Base-by-base conservation (phyloP, 1,140 invertebrate genomes). In the Meloidogyne exigua region DNA sequence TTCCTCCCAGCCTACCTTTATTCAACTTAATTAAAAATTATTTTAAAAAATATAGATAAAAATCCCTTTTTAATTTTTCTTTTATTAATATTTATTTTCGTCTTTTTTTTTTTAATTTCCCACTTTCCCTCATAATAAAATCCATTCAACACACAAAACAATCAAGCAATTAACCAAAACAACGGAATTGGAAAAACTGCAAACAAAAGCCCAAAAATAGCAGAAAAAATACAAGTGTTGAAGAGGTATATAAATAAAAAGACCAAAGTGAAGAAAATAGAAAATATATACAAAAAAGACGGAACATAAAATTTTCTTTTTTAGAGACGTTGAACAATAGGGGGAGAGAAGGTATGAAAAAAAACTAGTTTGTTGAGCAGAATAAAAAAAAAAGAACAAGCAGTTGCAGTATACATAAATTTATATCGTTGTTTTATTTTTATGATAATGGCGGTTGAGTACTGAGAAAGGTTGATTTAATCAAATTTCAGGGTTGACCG, bases 101-200 rank as follows among this genome's bases (percentile, higher is more conserved):
- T 57, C 49, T 49, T 49, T 57, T 57, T n/a, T 57, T n/a, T 57
- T 57, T 21, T 57, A 9, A 57, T 57, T 57, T 57, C 21, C 49
- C 49, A 57, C 49, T 57, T 57, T 57, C 21, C 49, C 49, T 57
- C 49, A 57, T 57, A 57, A 57, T 57, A 57, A 49, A 57, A 57
- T 57, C 49, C 49, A 57, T n/a, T n/a, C 49, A 57, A 57, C 5
- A 57, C 5, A 57, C 18, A 57, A 57, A 9, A 57, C 49, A 57
- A 57, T 57, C 49, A 57, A 57, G 49, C 49, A 57, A 57, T 57
- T 57, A 57, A 57, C 49, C 49, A 57, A 57, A 57, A 57, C 49
- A 57, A 57, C 49, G 49, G 49, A n/a, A 57, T n/a, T n/a, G n/a
- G 49, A 57, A 57, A n/a, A 57, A 57, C 49, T 57, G 49, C 49